Conservation (phyloP, 2,113 vertebrate genomes). For the Pseudopodoces humilis region DNA sequence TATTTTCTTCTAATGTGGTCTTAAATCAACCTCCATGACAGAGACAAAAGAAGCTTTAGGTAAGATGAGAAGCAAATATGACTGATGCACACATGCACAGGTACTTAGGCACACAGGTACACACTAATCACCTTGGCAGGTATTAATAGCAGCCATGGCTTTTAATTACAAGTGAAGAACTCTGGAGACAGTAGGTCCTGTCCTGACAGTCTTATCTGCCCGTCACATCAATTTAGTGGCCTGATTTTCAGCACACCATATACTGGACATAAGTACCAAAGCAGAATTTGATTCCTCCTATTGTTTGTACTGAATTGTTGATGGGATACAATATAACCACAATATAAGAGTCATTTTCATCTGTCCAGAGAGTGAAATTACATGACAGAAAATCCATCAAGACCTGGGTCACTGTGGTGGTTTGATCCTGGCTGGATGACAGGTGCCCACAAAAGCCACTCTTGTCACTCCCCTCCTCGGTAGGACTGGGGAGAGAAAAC, state of each 20-base stretch:
- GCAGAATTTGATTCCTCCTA: background rate
- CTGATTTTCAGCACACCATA: background rate
- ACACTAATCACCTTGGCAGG: background rate
- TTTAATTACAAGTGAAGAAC: background rate
- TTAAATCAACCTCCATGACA: background rate
- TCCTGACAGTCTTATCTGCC: background rate
- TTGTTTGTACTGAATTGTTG: background rate
- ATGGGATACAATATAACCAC: background rate
- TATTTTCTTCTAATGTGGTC: background rate
- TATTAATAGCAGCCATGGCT: background rate
- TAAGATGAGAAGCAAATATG: background rate
- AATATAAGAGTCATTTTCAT: background rate
- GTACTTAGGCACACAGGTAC: background rate
- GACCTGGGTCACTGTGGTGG: background rate
- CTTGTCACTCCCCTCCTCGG: background rate
- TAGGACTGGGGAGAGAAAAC: background rate
- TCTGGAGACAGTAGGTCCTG: background rate
- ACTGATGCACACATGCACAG: background rate
- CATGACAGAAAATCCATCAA: background rate
- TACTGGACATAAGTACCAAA: background rate
- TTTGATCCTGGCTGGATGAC: background rate
- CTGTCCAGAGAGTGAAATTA: background rate
- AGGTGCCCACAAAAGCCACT: background rate
- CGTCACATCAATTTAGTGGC: background rate
- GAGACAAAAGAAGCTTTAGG: background rate